These are phyloP conservation scores for Plodia interpunctella DNA, from an alignment of 1,140 invertebrate genomes.

Conservation along the genomic window DNA sequence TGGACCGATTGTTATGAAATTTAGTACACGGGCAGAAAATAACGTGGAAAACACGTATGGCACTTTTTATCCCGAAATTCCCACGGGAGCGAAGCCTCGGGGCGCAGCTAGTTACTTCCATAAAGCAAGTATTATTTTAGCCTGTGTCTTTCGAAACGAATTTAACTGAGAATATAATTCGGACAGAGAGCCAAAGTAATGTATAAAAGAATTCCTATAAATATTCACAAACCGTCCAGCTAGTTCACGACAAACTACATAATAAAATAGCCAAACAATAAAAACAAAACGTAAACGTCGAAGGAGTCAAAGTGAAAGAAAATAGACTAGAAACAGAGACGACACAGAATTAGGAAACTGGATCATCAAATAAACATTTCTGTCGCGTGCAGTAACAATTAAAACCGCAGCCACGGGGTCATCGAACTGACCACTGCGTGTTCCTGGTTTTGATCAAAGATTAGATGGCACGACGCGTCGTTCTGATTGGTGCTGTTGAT, in stretches of 20 bases:
- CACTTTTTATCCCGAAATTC: no score
- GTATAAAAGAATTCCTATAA: no score
- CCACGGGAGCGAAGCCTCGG: no score
- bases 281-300: background rate
- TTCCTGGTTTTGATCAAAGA: slow-evolving; percentile 1
- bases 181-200: background rate
- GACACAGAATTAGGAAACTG: background rate
- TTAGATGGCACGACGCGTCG: background rate
- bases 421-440: background rate
- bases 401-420: background rate
- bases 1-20: no score
- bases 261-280: background rate
- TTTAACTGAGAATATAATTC: background rate
- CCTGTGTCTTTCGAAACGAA: background rate
- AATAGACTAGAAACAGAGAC: background rate
- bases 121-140: no score
- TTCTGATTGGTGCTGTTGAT: background rate
- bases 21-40: no score
- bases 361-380: background rate
- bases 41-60: no score
- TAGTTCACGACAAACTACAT: no score
- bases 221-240: no score
- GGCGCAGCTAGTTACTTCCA: no score
- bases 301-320: background rate
- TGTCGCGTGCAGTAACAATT: background rate